Evolutionary conservation across 2,888 invertebrate species (phyloP).

Genomic region (Resseliella maxima): DNA sequence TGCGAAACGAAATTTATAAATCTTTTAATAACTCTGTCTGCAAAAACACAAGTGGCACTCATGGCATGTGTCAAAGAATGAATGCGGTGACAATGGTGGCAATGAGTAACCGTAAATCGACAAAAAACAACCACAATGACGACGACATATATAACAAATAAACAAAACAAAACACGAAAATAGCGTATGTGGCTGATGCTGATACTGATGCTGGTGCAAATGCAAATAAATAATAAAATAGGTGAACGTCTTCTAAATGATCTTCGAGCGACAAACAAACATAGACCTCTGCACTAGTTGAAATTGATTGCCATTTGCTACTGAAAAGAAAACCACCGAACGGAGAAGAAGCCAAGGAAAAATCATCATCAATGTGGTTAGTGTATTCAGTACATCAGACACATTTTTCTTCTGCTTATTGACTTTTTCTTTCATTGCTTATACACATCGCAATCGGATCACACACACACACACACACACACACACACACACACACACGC

Average conservation of each 20-base stretch:
- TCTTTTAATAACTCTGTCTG: conserved; percentile 39
- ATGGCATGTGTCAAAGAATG: conserved; percentile 46
- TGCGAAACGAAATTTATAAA: conserved; percentile 35
- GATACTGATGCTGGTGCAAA: not conserved
- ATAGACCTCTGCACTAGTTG: conserved; percentile 36
- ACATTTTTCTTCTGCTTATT: conserved; percentile 26
- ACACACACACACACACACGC: too few relatives aligned
- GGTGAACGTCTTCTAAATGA: conserved; percentile 48
- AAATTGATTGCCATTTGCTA: conserved; percentile 46
- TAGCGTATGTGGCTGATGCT: not conserved
- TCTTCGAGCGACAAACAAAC: conserved; percentile 2
- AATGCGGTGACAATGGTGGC: conserved; percentile 23
- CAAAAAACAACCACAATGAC: not conserved
- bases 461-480: too few relatives aligned
- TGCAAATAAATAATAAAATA: conserved; percentile 40
- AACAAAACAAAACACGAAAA: not conserved
- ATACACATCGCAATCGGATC: too few relatives aligned
- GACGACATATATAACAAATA: not conserved
- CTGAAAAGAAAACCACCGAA: conserved; percentile 14
- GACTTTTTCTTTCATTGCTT: conserved; percentile 55
- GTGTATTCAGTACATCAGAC: not conserved
- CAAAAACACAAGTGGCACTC: conserved; percentile 51
- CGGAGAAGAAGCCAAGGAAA: not conserved
- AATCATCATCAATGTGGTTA: not conserved
- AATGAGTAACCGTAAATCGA: not conserved